These are phyloP conservation scores for Anastrepha ludens DNA, from an alignment of 1,140 invertebrate species.

Conservation along the genomic window DNA sequence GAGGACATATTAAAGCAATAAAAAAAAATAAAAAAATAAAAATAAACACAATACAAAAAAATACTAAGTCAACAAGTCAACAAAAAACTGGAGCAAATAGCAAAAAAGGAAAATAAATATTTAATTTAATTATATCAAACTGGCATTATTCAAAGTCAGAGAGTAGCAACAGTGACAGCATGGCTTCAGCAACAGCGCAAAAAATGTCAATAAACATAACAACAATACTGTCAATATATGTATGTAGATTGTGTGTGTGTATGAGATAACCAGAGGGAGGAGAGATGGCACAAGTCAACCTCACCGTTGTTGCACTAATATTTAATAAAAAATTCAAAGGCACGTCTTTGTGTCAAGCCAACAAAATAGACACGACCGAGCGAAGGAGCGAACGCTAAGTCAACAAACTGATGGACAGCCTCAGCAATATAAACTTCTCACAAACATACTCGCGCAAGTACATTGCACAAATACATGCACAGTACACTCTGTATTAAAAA, in stretches of 20 bases:
- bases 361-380: constrained; percentile 2
- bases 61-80: too few relatives aligned
- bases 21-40: not conserved
- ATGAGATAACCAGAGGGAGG: not conserved
- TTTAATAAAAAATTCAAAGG: constrained; percentile 50
- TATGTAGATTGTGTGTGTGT: not conserved
- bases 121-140: constrained; percentile 40
- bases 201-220: constrained; percentile 36
- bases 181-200: constrained; percentile 16
- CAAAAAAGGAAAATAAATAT: constrained; percentile 11
- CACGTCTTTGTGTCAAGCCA: constrained; percentile 44
- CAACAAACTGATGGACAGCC: constrained; percentile 46
- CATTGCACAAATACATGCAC: too few relatives aligned
- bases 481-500: too few relatives aligned
- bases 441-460: not conserved
- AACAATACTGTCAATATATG: constrained; percentile 16
- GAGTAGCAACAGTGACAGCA: constrained; percentile 2
- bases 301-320: constrained; percentile 22
- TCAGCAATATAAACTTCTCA: not conserved
- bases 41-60: not conserved
- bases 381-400: not conserved
- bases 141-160: constrained; percentile 1
- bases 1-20: not conserved
- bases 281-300: not conserved
- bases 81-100: not conserved